A percentile compares a stretch with the other conserved stretches of the same genome.
phyloP scores from a whole-genome alignment of 2,888 invertebrate genomes.

The Heliconius aoede region DNA sequence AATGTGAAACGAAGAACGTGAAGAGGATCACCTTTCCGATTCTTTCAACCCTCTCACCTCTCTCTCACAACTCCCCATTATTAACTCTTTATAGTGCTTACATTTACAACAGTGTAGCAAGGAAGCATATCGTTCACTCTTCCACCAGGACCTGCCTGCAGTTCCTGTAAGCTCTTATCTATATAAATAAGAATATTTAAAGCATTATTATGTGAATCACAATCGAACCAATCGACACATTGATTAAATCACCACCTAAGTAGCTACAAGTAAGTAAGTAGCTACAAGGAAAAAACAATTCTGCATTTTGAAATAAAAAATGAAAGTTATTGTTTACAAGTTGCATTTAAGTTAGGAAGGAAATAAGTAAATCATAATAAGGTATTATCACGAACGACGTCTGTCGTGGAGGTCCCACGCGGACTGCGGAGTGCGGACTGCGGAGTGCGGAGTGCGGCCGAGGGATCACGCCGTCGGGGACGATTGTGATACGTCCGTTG shows the following conservation, averaged over 20 bases:
- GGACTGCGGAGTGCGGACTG: not conserved
- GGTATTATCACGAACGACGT: conserved; percentile 15
- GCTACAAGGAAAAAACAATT: not conserved
- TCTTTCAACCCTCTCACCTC: too few species aligned
- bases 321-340: not conserved
- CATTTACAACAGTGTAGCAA: too few species aligned
- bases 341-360: not conserved
- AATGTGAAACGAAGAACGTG: too few species aligned
- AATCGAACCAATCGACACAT: too few species aligned
- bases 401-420: conserved; percentile 7
- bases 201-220: too few species aligned
- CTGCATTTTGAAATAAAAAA: not conserved
- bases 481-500: conserved; percentile 48
- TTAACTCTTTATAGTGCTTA: too few species aligned
- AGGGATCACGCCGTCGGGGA: conserved; percentile 30
- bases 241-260: not conserved
- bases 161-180: too few species aligned
- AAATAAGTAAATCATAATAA: conserved; percentile 6
- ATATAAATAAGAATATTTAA: too few species aligned
- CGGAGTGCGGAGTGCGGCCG: conserved; percentile 20
- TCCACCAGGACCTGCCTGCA: too few species aligned
- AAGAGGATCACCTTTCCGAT: too few species aligned
- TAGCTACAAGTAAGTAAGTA: not conserved
- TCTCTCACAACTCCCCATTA: too few species aligned
- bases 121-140: too few species aligned